A percentile compares a stretch with the other conserved stretches of the same genome.
Conservation (phyloP, 2,888 invertebrate genomes). For the Hirtodrosophila histrioides region DNA sequence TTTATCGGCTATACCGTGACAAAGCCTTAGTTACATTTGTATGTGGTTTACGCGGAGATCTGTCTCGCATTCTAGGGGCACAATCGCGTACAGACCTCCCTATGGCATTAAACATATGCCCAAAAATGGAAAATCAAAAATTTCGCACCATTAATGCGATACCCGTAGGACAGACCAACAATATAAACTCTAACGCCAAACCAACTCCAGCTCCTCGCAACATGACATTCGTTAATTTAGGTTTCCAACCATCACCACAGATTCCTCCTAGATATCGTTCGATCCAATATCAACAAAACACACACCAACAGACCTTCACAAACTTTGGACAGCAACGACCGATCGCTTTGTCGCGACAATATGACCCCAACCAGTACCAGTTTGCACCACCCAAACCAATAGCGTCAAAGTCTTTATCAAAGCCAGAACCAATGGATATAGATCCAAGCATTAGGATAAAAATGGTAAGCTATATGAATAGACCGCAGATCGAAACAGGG, state of each 20-base stretch:
- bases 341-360: too few relatives aligned
- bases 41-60: neutral
- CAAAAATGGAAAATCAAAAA: neutral
- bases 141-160: too few relatives aligned
- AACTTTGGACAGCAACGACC: neutral
- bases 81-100: neutral
- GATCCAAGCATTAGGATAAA: neutral
- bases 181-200: neutral
- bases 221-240: too few relatives aligned
- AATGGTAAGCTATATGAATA: conserved; percentile 2
- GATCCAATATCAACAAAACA: neutral
- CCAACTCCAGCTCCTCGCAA: neutral
- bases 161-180: too few relatives aligned
- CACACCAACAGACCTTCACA: neutral
- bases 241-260: neutral
- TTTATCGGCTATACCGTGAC: conserved; percentile 7
- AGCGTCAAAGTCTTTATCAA: neutral
- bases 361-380: neutral
- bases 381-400: too few relatives aligned
- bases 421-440: conserved; percentile 2
- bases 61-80: neutral
- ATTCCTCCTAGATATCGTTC: conserved; percentile 1
- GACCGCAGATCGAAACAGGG: neutral
- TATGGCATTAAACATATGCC: neutral
- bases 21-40: neutral